Evolutionary conservation across 2,888 invertebrate species (phyloP).

Genomic region (Acanthosepion pharaonis): DNA sequence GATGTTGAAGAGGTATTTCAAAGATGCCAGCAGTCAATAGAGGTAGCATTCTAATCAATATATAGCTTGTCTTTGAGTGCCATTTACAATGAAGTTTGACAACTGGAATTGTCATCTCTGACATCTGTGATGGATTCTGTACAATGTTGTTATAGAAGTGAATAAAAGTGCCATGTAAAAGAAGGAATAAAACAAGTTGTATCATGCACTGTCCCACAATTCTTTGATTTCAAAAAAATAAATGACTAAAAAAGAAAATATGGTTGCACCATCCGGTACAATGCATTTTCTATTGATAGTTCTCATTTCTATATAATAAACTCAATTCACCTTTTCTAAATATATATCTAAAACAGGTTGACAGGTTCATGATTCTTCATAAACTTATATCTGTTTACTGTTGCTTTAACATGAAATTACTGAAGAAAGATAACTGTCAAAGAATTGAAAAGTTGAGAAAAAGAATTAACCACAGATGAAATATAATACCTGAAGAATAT

Average conservation of each 20-base stretch:
- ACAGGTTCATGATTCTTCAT: not conserved
- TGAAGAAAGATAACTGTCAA: not conserved
- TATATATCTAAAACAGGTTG: not conserved
- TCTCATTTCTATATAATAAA: not conserved
- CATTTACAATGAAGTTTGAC: constrained; percentile 33
- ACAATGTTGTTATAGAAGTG: not conserved
- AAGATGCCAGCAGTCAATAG: not conserved
- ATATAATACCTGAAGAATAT: not conserved
- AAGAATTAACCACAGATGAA: not conserved
- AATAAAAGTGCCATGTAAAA: not conserved
- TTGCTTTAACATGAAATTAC: not conserved
- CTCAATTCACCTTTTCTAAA: not conserved
- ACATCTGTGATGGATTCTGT: not conserved
- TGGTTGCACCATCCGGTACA: not conserved
- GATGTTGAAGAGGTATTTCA: not conserved
- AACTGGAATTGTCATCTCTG: constrained; percentile 8
- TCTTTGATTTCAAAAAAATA: not conserved
- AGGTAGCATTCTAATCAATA: constrained; percentile 14
- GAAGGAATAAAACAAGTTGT: constrained; percentile 2
- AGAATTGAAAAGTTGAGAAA: not conserved
- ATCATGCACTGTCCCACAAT: not conserved
- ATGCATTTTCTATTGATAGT: not conserved
- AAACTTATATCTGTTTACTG: not conserved
- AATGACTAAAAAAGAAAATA: not conserved
- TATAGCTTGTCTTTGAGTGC: constrained; percentile 8